These are phyloP conservation scores for Semibalanus balanoides DNA, from an alignment of 1,140 invertebrate species.

Conservation along the genomic window DNA sequence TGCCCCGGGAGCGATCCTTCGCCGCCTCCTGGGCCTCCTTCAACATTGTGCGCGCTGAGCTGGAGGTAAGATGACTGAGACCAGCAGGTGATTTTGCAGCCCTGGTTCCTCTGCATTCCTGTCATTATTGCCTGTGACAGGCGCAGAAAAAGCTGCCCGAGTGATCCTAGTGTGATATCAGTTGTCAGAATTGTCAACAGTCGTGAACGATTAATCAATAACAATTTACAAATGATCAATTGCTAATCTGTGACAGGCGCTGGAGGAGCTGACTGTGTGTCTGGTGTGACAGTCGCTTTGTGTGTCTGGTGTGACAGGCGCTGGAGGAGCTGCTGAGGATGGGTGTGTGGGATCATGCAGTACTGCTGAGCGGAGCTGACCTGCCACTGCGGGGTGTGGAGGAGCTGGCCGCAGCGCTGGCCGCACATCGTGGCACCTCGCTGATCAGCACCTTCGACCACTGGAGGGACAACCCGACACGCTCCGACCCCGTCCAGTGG, in stretches of 20 bases:
- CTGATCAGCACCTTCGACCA: background rate
- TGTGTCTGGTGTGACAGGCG: background rate
- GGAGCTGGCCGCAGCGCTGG: background rate
- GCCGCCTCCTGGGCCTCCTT: background rate
- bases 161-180: no score
- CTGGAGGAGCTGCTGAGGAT: background rate
- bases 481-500: background rate
- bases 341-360: background rate
- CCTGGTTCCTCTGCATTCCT: no score
- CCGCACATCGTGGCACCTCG: background rate
- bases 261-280: background rate
- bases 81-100: no score
- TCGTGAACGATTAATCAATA: no score
- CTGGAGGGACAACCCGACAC: background rate
- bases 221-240: no score
- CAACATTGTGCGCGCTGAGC: conserved; percentile 3
- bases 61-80: no score
- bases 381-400: background rate
- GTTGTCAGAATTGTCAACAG: no score
- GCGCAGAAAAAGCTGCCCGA: no score
- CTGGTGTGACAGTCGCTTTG: no score
- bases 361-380: background rate
- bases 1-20: background rate
- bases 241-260: no score
- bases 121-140: no score